phyloP scores from a whole-genome alignment of 2,888 invertebrate species.

The Drosophila helvetica region DNA sequence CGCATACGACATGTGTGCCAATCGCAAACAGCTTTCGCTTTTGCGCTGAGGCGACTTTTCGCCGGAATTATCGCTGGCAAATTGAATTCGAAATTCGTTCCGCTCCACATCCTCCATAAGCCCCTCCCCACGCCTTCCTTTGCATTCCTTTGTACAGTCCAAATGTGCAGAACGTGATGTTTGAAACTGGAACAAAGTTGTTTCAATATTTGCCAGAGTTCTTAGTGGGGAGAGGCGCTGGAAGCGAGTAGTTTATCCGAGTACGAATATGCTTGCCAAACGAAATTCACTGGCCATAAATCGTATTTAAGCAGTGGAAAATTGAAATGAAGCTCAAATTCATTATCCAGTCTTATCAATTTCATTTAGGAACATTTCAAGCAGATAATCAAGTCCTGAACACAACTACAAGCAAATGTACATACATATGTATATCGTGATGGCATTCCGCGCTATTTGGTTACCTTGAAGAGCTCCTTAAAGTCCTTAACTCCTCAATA shows the following conservation, averaged over 20 bases:
- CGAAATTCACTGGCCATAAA: not conserved
- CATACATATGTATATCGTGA: no score
- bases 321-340: no score
- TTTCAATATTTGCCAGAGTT: constrained; percentile 33
- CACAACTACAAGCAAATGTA: no score
- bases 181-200: constrained; percentile 32
- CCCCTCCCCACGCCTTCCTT: constrained; percentile 8
- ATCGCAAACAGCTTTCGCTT: constrained; percentile 49
- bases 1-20: constrained; percentile 73
- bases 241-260: no score
- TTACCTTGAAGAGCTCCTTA: no score
- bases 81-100: constrained; percentile 42
- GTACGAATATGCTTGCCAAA: not conserved
- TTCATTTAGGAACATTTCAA: no score
- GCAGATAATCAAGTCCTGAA: no score
- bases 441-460: no score
- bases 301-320: not conserved
- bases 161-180: constrained; percentile 63
- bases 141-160: not conserved
- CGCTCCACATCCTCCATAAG: not conserved
- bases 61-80: constrained; percentile 36
- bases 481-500: not conserved
- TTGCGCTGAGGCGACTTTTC: constrained; percentile 47
- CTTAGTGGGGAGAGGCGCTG: not conserved
- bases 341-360: no score